phyloP scores from a whole-genome alignment of 2,113 vertebrate genomes.

The Kryptolebias marmoratus region DNA sequence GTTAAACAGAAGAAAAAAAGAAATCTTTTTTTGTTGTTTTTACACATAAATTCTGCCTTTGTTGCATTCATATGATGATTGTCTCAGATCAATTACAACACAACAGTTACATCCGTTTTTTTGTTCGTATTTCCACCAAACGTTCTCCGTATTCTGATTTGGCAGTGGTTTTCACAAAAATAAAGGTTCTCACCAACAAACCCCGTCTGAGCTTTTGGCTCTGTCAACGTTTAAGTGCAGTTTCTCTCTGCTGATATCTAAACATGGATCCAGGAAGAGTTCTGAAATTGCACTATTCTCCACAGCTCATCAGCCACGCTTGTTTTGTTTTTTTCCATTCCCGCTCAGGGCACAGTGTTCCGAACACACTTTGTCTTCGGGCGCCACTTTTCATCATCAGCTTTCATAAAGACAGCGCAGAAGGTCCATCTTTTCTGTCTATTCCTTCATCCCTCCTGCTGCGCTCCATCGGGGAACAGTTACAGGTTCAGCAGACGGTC shows the following conservation, averaged over 20 bases:
- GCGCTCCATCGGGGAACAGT: constrained; percentile 31
- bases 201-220: neutral
- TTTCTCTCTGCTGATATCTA: constrained; percentile 62
- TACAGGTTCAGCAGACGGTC: constrained; percentile 67
- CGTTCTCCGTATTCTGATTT: constrained; percentile 32
- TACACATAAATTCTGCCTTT: constrained; percentile 23
- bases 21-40: constrained; percentile 44
- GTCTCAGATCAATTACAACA: constrained; percentile 35
- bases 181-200: constrained; percentile 32
- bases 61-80: constrained; percentile 14
- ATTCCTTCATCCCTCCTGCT: constrained; percentile 29
- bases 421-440: constrained; percentile 37
- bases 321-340: constrained; percentile 14
- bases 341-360: constrained; percentile 11
- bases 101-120: constrained; percentile 10
- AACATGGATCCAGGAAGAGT: constrained; percentile 41
- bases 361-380: constrained; percentile 22
- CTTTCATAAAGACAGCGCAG: constrained; percentile 18
- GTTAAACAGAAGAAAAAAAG: constrained; percentile 68
- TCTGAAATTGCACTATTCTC: constrained; percentile 59
- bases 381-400: constrained; percentile 7
- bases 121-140: constrained; percentile 16
- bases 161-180: constrained; percentile 13
- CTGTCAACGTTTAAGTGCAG: constrained; percentile 44
- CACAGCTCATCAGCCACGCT: constrained; percentile 52